Evolutionary conservation across 2,797 vertebrate species (phyloP), one percentile per base, ranked within the genome.

Genomic region (Galago senegalensis): DNA sequence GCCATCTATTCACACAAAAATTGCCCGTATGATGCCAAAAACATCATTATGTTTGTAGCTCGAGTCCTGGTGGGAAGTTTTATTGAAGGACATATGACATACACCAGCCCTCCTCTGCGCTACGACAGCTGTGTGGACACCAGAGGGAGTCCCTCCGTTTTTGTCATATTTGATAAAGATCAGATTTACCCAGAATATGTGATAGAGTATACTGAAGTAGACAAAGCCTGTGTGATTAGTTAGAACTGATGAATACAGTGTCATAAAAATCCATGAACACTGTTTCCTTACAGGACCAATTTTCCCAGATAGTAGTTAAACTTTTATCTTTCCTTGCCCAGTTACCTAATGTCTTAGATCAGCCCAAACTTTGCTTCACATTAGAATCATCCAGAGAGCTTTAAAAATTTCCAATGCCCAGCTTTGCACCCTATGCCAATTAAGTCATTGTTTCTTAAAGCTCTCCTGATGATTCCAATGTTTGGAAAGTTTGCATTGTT

Each of bases 101-200:
- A 97, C 0, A 82, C 8, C 9, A 97, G 94, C 0, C 98, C 98
- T 1, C 99, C 99, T 7, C 86, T 0, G 0, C 0, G 0, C 0
- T 99, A 99, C 1, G 99, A 99, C 97, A 99, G 99, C 91, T 99
- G 99, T 23, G 99, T 99, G 83, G 98, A 99, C 75, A 3, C 40
- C 0, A 21, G 63, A 79, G 18, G 0, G 1, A 80, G 98, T 93
- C 99, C 99, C 1, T 98, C 99, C 29, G 98, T 99, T 96, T 99
- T 99, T 94, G 99, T 99, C 13, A 89, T 99, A 94, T 99, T 99
- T 98, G 99, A 99, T 75, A 99, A 99, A 93, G 97, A 99, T 81
- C 99, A 99, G 98, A 98, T 99, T 97, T 99, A 99, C 95, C 99
- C 99, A 18, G 99, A 99, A 63, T 99, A 99, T 58, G 1, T 99